Base-by-base conservation (phyloP, 2,888 invertebrate species). In the Cylloceria caligata region DNA sequence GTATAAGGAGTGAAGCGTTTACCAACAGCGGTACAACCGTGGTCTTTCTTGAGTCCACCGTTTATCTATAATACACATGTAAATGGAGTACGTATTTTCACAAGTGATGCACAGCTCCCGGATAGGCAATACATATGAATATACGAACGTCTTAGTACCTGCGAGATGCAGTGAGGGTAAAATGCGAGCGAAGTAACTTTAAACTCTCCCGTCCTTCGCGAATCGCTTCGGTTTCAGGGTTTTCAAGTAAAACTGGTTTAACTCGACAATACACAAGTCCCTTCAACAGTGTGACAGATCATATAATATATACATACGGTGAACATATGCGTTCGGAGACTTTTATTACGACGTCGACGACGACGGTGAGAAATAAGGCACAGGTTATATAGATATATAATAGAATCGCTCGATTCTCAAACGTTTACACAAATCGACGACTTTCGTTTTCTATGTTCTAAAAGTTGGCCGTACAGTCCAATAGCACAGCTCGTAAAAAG, bases 211-310 rank as follows among this genome's bases (percentile, higher is more conserved):
- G 88, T 86, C 88, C 88, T 89, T 87, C 86, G 67, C 30, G 69
- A 69, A 49, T 67, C 80, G 86, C 83, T 86, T 87, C 75, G 69
- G 80, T 88, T 89, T 89, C 89, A 88, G 79, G 78, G 69, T 86
- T 86, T 86, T 83, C 57, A 74, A 65, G 62, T 52, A 65, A 76
- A 80, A 81, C 81, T 64, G 47, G 81, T 84, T 84, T 77, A 69
- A 74, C 65, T 42, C 39, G 73, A 75, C 69, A 69, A 78, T 64
- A 30, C 30, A 42, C n/a, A n/a, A n/a, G 71, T 36, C 57, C 36
- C 65, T 68, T 52, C 69, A 60, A 52, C 27, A 47, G 64, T 6
- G 39, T 39, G 30, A 30, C n/a, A 9, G 67, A 34, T 27, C 67
- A 9, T 34, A 45, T n/a, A n/a, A n/a, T 9, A 16, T 24, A 13